Evolutionary conservation across 2,797 vertebrate genomes (phyloP).

Genomic region (Uromys caudimaculatus): DNA sequence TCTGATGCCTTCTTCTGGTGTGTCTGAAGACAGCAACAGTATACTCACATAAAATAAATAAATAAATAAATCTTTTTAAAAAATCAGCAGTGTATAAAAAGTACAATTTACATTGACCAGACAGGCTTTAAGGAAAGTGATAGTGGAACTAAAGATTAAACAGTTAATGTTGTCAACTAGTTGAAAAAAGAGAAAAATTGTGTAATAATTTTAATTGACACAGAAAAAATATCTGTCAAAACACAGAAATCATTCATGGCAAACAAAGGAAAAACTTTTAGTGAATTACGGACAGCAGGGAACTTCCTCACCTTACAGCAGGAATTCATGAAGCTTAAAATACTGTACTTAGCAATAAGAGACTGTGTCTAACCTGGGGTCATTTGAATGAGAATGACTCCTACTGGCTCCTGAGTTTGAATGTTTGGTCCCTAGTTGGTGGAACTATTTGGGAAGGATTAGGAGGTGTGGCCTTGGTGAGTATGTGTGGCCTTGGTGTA

Average conservation of each 20-base stretch:
- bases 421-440: not conserved
- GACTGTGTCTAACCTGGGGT: not conserved
- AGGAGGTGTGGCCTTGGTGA: not conserved
- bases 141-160: not conserved
- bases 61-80: not conserved
- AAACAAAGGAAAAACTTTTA: not conserved
- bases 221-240: conserved; percentile 23
- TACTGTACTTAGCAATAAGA: not conserved
- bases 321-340: not conserved
- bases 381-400: not conserved
- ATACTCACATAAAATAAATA: not conserved
- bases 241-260: not conserved
- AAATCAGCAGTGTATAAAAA: not conserved
- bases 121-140: not conserved
- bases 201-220: not conserved
- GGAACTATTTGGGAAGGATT: not conserved
- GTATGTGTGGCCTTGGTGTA: not conserved
- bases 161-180: not conserved
- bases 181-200: not conserved
- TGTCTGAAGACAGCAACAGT: not conserved
- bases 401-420: not conserved
- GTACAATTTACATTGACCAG: not conserved
- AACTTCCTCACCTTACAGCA: not conserved
- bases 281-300: not conserved
- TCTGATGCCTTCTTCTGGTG: not conserved